Conservation (phyloP, 2,888 invertebrate species). For the Trichogramma dendrolimi region DNA sequence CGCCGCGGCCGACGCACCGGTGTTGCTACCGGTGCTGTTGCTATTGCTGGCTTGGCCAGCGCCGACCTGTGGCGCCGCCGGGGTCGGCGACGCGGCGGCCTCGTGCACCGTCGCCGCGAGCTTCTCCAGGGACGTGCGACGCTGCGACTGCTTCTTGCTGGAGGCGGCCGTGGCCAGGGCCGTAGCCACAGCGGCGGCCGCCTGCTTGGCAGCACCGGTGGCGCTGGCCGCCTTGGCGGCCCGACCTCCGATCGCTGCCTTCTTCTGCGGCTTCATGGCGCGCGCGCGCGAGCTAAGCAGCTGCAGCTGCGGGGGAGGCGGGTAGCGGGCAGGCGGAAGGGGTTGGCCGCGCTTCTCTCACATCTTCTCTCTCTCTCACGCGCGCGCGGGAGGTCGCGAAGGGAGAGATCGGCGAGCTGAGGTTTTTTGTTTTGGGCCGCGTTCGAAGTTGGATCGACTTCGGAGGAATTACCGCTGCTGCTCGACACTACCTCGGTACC, state of each 20-base stretch:
- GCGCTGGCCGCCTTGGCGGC: constrained; percentile 47
- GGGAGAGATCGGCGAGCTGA: not conserved
- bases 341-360: too few species aligned
- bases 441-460: too few species aligned
- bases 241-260: constrained; percentile 42
- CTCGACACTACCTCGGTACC: too few species aligned
- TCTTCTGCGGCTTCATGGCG: constrained; percentile 52
- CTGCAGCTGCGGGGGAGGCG: too few species aligned
- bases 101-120: constrained; percentile 23
- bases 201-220: constrained; percentile 45
- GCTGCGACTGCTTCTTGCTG: constrained; percentile 32
- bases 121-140: constrained; percentile 44
- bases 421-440: too few species aligned
- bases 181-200: constrained; percentile 24
- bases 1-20: constrained; percentile 24
- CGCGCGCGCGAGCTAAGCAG: constrained; percentile 2
- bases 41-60: too few species aligned
- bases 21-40: not conserved
- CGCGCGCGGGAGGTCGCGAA: not conserved
- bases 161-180: constrained; percentile 29
- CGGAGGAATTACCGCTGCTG: too few species aligned
- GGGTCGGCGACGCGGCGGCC: constrained; percentile 15
- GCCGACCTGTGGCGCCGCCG: too few species aligned
- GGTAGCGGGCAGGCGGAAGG: too few species aligned
- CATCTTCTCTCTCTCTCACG: constrained; percentile 19